Percentiles rank a stretch among this genome's conserved stretches.
Evolutionary conservation across 2,797 vertebrate genomes (phyloP).

Genomic region (Alauda arvensis): DNA sequence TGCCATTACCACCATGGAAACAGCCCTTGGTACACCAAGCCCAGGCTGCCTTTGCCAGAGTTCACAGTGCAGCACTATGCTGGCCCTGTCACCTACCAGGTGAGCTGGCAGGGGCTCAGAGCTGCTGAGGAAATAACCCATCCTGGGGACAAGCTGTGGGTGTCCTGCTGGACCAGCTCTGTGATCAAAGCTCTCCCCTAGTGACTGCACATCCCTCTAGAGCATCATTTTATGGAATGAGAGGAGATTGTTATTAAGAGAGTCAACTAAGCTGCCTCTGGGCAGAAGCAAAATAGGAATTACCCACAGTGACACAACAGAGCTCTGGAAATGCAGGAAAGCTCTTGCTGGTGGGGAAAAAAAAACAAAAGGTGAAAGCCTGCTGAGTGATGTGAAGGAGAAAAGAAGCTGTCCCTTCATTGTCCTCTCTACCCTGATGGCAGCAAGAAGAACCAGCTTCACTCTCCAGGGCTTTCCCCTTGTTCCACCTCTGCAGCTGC

Average conservation of each 20-base stretch:
- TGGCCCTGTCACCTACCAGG: conserved; percentile 91
- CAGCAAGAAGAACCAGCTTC: neutral
- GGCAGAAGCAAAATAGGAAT: neutral
- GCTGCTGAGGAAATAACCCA: neutral
- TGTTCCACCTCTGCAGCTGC: neutral
- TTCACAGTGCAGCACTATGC: conserved; percentile 89
- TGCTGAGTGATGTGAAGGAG: neutral
- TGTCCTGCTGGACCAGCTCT: neutral
- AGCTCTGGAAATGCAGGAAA: neutral
- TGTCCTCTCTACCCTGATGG: neutral
- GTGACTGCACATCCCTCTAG: neutral
- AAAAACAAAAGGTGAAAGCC: neutral
- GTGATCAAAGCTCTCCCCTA: neutral
- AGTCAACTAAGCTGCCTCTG: neutral
- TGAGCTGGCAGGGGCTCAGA: conserved; percentile 20
- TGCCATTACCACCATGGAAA: conserved; percentile 90
- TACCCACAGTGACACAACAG: neutral
- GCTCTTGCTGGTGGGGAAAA: neutral
- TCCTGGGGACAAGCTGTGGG: neutral
- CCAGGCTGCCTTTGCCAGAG: conserved; percentile 86
- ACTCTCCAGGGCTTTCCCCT: neutral
- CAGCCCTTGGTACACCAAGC: conserved; percentile 83
- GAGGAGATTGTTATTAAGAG: neutral
- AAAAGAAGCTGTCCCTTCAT: neutral
- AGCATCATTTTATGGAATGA: neutral